Evolutionary conservation across 2,797 vertebrate genomes (phyloP), one percentile per base, ranked within the genome.

Genomic region (Melanotaenia boesemani): DNA sequence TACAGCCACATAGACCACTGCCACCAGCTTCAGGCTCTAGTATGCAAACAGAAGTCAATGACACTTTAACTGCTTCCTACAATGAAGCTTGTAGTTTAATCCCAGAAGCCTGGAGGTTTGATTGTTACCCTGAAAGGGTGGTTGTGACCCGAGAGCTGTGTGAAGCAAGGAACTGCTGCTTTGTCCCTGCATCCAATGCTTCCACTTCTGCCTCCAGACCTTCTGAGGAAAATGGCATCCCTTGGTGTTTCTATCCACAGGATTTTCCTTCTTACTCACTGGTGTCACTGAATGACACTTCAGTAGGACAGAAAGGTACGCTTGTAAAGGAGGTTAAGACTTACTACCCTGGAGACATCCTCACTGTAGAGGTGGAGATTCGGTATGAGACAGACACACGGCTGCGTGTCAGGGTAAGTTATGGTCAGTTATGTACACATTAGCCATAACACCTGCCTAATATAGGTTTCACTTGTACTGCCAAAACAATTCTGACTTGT

Each of bases 241-340:
- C 97, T 0, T 97, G 96, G 96, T 97, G 96, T 84, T 97, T 97
- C 86, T 97, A 97, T 81, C 93, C 96, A 1, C 80, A 85, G 0
- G 92, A 93, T 52, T 97, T 96, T 72, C 94, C 96, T n/a, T 96
- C 95, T 12, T 97, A 97, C 69, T 67, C 82, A 0, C 77, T 97
- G 20, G 87, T 92, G 60, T 92, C 91, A 2, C 24, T 93, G 4
- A 94, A 93, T 0, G 87, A 95, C 70, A 96, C 95, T 0, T 76
- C 81, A 0, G 72, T 95, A 71, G 96, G 96, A 13, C 75, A 93
- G 84, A 92, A 76, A n/a, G 96, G 92, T 16, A 62, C 67, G 0
- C 94, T 97, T 5, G 87, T 92, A 0, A 92, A 91, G 67, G 84
- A 85, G 18, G 76, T 90, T 48, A 95, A 94, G 90, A 92, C 96